Conservation (phyloP, 2,113 vertebrate genomes). For the Thamnaconus septentrionalis region DNA sequence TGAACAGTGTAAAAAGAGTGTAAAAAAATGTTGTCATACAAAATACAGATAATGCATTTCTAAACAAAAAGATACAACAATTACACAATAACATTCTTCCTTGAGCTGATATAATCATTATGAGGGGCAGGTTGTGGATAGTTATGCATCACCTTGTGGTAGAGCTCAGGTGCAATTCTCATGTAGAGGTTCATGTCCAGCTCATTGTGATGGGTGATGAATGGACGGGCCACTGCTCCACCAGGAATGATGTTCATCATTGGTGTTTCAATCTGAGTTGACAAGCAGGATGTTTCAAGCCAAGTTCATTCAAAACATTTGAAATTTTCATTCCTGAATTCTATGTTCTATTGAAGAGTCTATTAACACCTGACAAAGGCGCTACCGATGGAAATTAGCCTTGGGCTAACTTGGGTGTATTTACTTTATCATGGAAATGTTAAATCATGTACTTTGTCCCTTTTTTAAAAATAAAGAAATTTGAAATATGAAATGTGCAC, state of each 20-base stretch:
- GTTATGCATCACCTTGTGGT: constrained; percentile 85
- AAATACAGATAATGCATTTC: too few species aligned
- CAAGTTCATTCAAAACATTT: not conserved
- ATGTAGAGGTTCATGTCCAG: constrained; percentile 97
- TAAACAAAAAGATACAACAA: too few species aligned
- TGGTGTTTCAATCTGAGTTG: constrained; percentile 90
- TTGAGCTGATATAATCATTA: too few species aligned
- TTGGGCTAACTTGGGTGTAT: too few species aligned
- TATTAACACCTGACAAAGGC: too few species aligned
- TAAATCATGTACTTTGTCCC: too few species aligned
- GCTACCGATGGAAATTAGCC: too few species aligned
- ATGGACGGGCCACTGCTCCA: constrained; percentile 93
- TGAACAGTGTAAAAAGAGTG: not conserved
- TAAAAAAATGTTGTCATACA: too few species aligned
- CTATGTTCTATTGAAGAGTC: too few species aligned
- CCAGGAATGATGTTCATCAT: constrained; percentile 99
- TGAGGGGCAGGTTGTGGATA: too few species aligned
- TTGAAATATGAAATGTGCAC: not conserved
- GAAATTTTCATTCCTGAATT: not conserved
- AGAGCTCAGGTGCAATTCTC: constrained; percentile 97
- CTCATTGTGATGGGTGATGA: constrained; percentile 97
- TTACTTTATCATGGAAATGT: too few species aligned
- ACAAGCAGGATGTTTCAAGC: constrained; percentile 3
- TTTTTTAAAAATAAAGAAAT: too few species aligned
- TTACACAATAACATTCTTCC: not conserved